A percentile compares a stretch with the other conserved stretches of the same genome.
Conservation (phyloP, 1,140 invertebrate genomes). For the Atta colombica region DNA sequence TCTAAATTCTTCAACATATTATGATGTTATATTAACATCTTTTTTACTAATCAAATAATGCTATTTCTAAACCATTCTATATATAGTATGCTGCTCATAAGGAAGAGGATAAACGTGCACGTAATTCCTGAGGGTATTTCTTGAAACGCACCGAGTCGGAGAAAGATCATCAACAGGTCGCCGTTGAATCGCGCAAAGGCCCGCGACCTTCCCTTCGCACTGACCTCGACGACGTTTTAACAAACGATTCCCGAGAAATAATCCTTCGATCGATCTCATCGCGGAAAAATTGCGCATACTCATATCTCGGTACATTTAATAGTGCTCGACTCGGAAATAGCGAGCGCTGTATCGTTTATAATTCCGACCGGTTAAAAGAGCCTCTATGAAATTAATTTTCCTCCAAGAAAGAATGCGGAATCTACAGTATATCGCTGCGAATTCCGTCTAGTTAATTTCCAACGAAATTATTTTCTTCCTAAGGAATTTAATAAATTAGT, state of each 20-base stretch:
- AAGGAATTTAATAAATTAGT: conserved; percentile 49
- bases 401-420: conserved; percentile 34
- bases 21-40: not conserved
- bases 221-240: conserved; percentile 47
- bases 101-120: conserved; percentile 16
- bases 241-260: conserved; percentile 17
- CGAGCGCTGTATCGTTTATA: not conserved
- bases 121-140: conserved; percentile 34
- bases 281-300: not conserved
- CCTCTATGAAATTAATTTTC: conserved; percentile 40
- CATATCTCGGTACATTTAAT: not conserved
- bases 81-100: not conserved
- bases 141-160: conserved; percentile 53
- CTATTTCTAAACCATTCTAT: not conserved
- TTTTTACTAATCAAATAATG: not conserved
- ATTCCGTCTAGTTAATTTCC: conserved; percentile 23
- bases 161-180: conserved; percentile 70
- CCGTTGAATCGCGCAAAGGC: conserved; percentile 50
- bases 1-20: not conserved
- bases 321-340: not conserved
- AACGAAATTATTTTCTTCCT: conserved; percentile 25
- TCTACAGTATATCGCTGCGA: not conserved
- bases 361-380: conserved; percentile 18
- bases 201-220: not conserved
- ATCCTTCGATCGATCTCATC: conserved; percentile 10